Conservation (phyloP, 2,888 invertebrate genomes). For the Cephus pygmeus region DNA sequence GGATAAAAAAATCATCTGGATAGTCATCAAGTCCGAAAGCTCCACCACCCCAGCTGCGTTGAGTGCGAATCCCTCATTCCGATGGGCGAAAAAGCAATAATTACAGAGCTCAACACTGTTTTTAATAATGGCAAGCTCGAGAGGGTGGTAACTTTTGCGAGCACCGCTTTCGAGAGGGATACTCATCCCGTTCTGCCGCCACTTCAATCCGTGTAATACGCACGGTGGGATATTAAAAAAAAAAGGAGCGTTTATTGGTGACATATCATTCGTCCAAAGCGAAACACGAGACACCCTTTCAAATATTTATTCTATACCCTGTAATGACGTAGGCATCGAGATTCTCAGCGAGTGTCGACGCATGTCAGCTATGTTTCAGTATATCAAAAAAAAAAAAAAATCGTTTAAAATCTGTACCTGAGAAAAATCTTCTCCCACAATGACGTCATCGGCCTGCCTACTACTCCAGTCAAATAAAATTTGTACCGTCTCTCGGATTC, state of each 20-base stretch:
- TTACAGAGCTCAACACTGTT: constrained; percentile 22
- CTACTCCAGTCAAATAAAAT: too few relatives aligned
- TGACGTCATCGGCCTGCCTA: not conserved
- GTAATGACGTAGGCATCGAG: not conserved
- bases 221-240: constrained; percentile 19
- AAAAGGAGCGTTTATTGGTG: not conserved
- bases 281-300: constrained; percentile 12
- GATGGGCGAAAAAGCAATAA: constrained; percentile 17
- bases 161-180: constrained; percentile 12
- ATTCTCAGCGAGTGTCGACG: not conserved
- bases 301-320: not conserved
- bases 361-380: not conserved
- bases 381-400: not conserved
- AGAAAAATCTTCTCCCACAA: not conserved
- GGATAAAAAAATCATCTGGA: constrained; percentile 11
- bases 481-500: too few relatives aligned
- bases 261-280: constrained; percentile 16
- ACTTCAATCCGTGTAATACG: constrained; percentile 3
- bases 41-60: not conserved
- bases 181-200: not conserved
- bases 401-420: not conserved
- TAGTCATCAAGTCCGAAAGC: constrained; percentile 12
- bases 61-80: not conserved
- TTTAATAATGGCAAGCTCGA: constrained; percentile 22
- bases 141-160: constrained; percentile 16